Conservation (phyloP, 2,888 invertebrate genomes). For the Tipula unca region DNA sequence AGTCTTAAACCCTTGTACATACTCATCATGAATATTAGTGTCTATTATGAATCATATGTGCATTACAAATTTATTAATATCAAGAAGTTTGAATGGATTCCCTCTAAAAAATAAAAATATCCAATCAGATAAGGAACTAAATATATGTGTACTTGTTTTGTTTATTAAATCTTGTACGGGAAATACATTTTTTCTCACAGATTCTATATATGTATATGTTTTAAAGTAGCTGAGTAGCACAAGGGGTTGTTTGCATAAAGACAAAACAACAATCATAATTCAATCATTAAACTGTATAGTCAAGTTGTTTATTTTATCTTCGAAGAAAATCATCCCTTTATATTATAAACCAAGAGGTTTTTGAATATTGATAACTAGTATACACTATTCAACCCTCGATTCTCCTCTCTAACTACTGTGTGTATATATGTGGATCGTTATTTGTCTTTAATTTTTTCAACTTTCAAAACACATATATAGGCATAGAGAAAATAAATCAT, state of each 20-base stretch:
- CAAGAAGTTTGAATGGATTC: background rate
- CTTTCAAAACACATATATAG: background rate
- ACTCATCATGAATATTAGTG: background rate
- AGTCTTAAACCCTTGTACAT: background rate
- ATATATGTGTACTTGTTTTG: too few species aligned
- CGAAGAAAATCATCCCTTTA: background rate
- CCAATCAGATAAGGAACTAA: background rate
- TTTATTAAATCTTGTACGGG: background rate
- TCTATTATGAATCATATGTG: background rate
- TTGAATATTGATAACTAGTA: background rate
- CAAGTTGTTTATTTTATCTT: background rate
- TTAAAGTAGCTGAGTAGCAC: background rate
- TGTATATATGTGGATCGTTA: background rate
- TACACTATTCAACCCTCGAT: background rate
- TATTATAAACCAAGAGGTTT: background rate
- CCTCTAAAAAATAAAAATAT: background rate
- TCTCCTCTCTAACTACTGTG: background rate
- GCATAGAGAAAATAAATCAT: slow-evolving; percentile 14
- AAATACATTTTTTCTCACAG: background rate
- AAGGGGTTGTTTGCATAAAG: background rate
- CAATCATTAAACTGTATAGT: background rate
- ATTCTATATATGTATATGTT: background rate
- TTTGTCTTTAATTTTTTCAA: background rate
- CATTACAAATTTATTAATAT: background rate
- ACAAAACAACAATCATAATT: background rate